These are phyloP conservation scores for Sebastes hopkinsi DNA, from an alignment of 2,797 vertebrate genomes.

Conservation along the genomic window DNA sequence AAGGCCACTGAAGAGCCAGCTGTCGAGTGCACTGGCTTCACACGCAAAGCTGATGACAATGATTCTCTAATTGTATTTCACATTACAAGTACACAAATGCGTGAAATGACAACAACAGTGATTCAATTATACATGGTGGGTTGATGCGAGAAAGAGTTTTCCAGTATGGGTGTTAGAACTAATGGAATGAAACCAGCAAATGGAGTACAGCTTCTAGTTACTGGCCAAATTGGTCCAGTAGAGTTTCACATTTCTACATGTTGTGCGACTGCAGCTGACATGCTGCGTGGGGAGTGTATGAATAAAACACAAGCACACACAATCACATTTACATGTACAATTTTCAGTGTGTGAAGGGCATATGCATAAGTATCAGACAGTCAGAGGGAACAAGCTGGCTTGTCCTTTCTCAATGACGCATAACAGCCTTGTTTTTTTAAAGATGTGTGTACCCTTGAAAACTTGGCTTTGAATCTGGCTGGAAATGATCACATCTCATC, in stretches of 20 bases:
- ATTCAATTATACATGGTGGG: conserved; percentile 38
- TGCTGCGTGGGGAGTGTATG: conserved; percentile 9
- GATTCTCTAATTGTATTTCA: conserved; percentile 22
- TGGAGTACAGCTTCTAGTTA: conserved; percentile 24
- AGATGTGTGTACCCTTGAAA: not conserved
- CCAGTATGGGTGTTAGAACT: conserved; percentile 16
- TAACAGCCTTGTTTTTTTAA: not conserved
- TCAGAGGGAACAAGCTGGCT: not conserved
- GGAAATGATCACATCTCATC: not conserved
- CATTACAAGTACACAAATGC: conserved; percentile 45
- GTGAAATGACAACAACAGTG: conserved; percentile 35
- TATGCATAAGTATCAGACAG: not conserved
- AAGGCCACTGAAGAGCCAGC: not conserved
- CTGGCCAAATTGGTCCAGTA: conserved; percentile 36
- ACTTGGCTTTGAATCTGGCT: not conserved
- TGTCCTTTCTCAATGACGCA: not conserved
- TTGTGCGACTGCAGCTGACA: conserved; percentile 33
- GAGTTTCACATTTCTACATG: conserved; percentile 27
- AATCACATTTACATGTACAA: not conserved
- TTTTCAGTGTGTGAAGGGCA: not conserved
- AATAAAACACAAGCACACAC: conserved; percentile 42
- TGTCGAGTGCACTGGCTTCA: not conserved
- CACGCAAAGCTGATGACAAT: conserved; percentile 9
- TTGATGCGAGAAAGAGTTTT: not conserved
- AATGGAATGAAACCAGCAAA: conserved; percentile 51